These are phyloP conservation scores for Catocala fraxini DNA, from an alignment of 2,888 invertebrate genomes.

Conservation along the genomic window DNA sequence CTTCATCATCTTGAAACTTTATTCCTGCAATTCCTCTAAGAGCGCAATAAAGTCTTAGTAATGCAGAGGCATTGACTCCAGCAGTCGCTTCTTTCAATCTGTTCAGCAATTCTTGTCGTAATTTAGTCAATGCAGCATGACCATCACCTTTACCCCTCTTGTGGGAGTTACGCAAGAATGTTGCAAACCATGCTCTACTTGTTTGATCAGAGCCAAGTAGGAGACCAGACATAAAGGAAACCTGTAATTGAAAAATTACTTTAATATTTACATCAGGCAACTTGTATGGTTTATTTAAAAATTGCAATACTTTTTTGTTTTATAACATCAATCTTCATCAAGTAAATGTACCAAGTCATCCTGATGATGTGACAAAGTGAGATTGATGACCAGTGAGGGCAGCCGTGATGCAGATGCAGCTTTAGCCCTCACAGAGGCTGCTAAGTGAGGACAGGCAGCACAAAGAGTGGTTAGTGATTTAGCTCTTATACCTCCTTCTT, in stretches of 20 bases:
- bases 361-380: constrained; percentile 91
- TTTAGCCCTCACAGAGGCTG: constrained; percentile 93
- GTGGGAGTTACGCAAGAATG: constrained; percentile 95
- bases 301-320: background rate
- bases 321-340: background rate
- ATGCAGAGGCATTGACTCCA: constrained; percentile 95
- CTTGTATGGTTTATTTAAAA: too few species aligned
- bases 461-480: constrained; percentile 93
- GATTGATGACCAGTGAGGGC: constrained; percentile 95
- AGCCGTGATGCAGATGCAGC: constrained; percentile 96
- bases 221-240: constrained; percentile 96
- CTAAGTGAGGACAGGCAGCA: constrained; percentile 96
- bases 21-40: constrained; percentile 97
- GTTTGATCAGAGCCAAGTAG: constrained; percentile 96
- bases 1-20: constrained; percentile 97
- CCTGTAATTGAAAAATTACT: constrained; percentile 65
- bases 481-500: constrained; percentile 96
- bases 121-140: constrained; percentile 89
- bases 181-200: constrained; percentile 96
- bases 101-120: constrained; percentile 92
- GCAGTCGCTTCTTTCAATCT: constrained; percentile 91
- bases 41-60: constrained; percentile 96
- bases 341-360: constrained; percentile 79
- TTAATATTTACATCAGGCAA: too few species aligned
- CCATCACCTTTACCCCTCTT: constrained; percentile 93